phyloP scores from a whole-genome alignment of 2,888 invertebrate genomes.

The Acleris literana region DNA sequence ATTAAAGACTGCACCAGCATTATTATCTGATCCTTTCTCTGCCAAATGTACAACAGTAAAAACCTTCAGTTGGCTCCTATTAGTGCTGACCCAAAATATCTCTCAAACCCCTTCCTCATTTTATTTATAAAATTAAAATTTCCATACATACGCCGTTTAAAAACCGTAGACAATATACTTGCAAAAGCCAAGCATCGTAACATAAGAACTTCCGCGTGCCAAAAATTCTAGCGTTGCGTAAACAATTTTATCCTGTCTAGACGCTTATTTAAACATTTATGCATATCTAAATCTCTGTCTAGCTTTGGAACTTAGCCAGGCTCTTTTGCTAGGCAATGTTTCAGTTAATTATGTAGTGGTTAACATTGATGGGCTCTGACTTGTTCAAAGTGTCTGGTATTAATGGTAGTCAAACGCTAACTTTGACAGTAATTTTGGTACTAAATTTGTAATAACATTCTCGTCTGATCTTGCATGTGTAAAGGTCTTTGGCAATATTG shows the following conservation, averaged over 20 bases:
- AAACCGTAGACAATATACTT: constrained; percentile 5
- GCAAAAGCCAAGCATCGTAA: constrained; percentile 8
- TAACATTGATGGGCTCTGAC: constrained; percentile 14
- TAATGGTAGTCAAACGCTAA: background rate
- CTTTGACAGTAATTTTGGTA: background rate
- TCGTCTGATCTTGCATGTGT: no score
- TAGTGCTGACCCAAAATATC: background rate
- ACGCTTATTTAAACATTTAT: constrained; percentile 53
- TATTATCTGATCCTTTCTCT: no score
- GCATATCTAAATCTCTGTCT: constrained; percentile 49
- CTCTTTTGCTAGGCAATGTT: constrained; percentile 17
- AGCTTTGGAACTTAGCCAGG: constrained; percentile 39
- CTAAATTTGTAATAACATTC: background rate
- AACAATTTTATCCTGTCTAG: constrained; percentile 34
- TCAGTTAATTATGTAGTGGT: constrained; percentile 25
- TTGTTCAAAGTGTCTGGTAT: background rate
- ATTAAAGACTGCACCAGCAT: no score
- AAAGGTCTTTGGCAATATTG: no score
- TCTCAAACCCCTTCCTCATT: background rate
- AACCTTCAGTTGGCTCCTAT: background rate
- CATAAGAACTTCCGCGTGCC: constrained; percentile 20
- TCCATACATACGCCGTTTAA: constrained; percentile 20
- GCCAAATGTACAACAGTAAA: no score
- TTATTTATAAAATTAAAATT: constrained; percentile 5
- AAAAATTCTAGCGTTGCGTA: constrained; percentile 30